Conservation (phyloP, 1,140 invertebrate species). For the Fopius arisanus region DNA sequence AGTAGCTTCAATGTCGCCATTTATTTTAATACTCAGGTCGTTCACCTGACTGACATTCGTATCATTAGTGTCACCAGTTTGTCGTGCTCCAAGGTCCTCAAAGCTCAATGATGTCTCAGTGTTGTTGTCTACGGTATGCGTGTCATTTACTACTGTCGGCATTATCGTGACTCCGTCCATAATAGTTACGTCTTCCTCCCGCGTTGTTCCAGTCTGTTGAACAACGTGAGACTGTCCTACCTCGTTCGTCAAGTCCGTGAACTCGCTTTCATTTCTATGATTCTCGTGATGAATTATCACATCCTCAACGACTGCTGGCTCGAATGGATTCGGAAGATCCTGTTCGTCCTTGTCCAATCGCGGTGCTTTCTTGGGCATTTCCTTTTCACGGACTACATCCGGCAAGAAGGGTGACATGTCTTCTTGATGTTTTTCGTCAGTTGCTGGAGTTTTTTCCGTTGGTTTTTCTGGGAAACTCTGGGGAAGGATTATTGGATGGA, state of each 20-base stretch:
- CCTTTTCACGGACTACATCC: constrained; percentile 60
- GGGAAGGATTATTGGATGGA: constrained; percentile 38
- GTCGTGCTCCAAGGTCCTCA: constrained; percentile 8
- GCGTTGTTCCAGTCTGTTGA: constrained; percentile 21
- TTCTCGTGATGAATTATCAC: constrained; percentile 39
- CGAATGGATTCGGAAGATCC: constrained; percentile 57
- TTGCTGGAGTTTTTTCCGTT: constrained; percentile 32
- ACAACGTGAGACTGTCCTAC: constrained; percentile 16
- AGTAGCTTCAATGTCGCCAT: constrained; percentile 13
- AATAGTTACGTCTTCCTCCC: constrained; percentile 22
- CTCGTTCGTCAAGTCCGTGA: constrained; percentile 31
- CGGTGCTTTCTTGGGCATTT: constrained; percentile 49
- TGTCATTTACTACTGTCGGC: constrained; percentile 1
- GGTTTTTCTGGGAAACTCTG: constrained; percentile 35
- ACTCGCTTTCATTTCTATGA: constrained; percentile 26
- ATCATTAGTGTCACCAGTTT: constrained; percentile 12
- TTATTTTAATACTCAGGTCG: not conserved
- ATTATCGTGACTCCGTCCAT: constrained; percentile 29
- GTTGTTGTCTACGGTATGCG: not conserved
- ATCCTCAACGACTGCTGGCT: constrained; percentile 50
- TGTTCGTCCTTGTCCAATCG: constrained; percentile 60
- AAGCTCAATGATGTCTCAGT: constrained; percentile 8
- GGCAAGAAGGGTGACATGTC: constrained; percentile 73
- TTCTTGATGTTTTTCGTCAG: constrained; percentile 44
- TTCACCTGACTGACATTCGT: constrained; percentile 13